Conservation (phyloP, 2,113 vertebrate genomes). For the Hucho hucho region DNA sequence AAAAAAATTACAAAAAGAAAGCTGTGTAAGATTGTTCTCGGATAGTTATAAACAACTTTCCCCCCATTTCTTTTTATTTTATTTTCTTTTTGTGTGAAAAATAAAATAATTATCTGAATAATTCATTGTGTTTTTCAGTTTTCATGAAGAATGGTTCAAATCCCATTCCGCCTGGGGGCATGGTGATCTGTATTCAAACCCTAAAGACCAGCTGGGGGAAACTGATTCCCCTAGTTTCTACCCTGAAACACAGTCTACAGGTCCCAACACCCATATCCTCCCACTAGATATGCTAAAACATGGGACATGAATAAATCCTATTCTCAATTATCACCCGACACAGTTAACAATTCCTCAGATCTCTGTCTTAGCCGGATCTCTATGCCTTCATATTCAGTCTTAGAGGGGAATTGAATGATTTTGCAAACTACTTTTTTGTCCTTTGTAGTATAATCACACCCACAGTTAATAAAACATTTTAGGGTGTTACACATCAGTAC, state of each 20-base stretch:
- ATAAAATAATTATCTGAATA: conserved; percentile 32
- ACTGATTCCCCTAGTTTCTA: conserved; percentile 42
- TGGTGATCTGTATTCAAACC: conserved; percentile 50
- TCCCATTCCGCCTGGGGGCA: conserved; percentile 28
- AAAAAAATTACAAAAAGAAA: conserved; percentile 97
- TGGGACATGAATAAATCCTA: conserved; percentile 9
- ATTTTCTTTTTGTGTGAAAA: conserved; percentile 37
- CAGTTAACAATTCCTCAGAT: conserved; percentile 13
- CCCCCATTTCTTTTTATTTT: conserved; percentile 17
- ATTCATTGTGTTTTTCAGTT: conserved; percentile 30
- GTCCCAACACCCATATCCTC: conserved; percentile 28
- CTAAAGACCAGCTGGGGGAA: conserved; percentile 36
- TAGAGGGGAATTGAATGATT: conserved; percentile 13
- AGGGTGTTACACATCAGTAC: neutral
- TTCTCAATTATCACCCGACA: conserved; percentile 17
- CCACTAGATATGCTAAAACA: conserved; percentile 44
- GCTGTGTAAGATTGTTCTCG: conserved; percentile 95
- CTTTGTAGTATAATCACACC: conserved; percentile 25
- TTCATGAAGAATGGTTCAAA: conserved; percentile 38
- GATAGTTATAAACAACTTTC: conserved; percentile 74
- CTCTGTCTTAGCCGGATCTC: neutral
- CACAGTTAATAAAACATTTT: conserved; percentile 17
- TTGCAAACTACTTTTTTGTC: conserved; percentile 20
- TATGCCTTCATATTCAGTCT: neutral
- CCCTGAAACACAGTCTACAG: conserved; percentile 14